Base-by-base conservation (phyloP, 2,797 vertebrate genomes). In the Chanos chanos region DNA sequence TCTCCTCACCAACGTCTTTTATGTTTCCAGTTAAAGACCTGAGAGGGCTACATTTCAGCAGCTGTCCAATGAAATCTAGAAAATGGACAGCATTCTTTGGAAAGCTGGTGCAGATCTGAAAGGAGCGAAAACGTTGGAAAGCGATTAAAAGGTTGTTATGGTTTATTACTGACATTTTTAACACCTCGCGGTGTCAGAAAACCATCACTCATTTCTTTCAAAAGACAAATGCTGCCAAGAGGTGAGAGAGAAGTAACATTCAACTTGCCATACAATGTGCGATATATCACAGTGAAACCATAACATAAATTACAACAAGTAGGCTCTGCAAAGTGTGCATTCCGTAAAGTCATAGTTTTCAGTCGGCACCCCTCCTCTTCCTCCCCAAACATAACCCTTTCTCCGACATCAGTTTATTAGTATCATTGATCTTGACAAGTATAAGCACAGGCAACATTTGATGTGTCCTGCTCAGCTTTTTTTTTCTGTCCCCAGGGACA, bases 1-100 rank as follows among this genome's bases (percentile, higher is more conserved):
- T 79, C n/a, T n/a, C 77, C 66, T 63, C 43, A 22, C 45, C 48
- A 55, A 65, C 76, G 79, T 65, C 54, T 58, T 66, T 73, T 74
- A 62, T 53, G 44, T 41, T 34, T 19, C 49, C 40, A 61, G 18
- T 55, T 71, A 47, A 37, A 52, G 9, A 37, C 43, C 57, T 60
- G 13, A 16, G 48, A 67, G 64, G 63, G 45, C 61, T 30, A 41
- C 39, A 56, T 65, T 65, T 64, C 58, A 58, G 43, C 51, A 73
- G 61, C 49, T 63, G 55, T 48, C 43, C 67, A 61, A 70, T 51
- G 58, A 27, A 16, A 16, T 67, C 30, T 59, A 47, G 64, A 68
- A 74, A 69, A 59, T 61, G 57, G 28, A 15, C 57, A 8, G 25
- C 56, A 43, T 74, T 43, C 34, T 52, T 15, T 28, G 30, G 39